Evolutionary conservation across 30 jellyfish, hydroid and myxozoan species (phyloP), one percentile per base, ranked within the genome.

Genomic region (Catostylus mosaicus): DNA sequence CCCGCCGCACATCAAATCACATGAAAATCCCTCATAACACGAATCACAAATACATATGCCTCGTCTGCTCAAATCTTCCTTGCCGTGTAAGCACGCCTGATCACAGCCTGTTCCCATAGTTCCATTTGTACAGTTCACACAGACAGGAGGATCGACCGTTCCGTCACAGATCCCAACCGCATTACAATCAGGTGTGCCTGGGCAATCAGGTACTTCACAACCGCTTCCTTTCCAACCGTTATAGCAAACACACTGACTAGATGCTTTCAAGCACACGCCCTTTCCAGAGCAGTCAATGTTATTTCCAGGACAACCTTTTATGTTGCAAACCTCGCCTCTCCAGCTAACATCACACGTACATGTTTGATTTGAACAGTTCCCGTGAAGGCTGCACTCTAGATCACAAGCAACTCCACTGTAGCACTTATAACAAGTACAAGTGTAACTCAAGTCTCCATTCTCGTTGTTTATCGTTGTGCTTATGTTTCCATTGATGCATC

Each of bases 211-310:
- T 33, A 32, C 34, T 30, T 83, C 86, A 40, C 93, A 83, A 50
- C 86, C 93, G 38, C 12, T 35, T 2, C 93, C 93, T 70, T 83
- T 83, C 93, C 93, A 83, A 19, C 93, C 93, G 57, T 43, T 38
- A 29, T 83, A 83, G 56, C 93, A 83, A 6, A 83, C 51, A 23
- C 93, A 83, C 43, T 83, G 81, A 11, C 93, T 82, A 20, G 81
- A 22, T 37, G 87, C 56, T 54, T 33, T 70, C 38, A 83, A 8
- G 67, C 93, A 83, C 31, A 83, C 93, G 3, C 93, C 93, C 40
- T 83, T 71, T 11, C 93, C 93, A 2, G 93, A 83, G 31, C 93
- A 83, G 57, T 83, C 93, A 1, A 38, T 43, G 20, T 64, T 81
- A 9, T 6, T 47, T 0, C 93, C 93, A 20, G 93, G 93, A 33